These are phyloP conservation scores for Eilema caniola DNA, from an alignment of 2,888 invertebrate genomes.

Conservation along the genomic window DNA sequence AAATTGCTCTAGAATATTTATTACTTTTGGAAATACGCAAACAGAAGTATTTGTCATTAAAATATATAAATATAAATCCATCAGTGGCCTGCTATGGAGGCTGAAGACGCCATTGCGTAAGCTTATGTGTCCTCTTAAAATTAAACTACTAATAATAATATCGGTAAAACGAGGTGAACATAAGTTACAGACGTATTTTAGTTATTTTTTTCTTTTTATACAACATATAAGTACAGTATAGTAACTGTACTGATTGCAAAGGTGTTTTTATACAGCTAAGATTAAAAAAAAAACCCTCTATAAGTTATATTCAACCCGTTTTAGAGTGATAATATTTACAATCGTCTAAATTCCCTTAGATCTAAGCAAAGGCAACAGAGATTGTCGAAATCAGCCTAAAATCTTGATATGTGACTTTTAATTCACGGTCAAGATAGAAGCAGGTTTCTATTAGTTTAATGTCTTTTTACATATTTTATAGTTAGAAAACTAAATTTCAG, in stretches of 20 bases:
- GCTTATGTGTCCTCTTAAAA: conserved; percentile 31
- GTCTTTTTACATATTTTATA: not conserved
- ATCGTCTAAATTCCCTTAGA: conserved; percentile 69
- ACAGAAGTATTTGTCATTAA: no score
- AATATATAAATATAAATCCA: no score
- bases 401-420: conserved; percentile 55
- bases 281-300: not conserved
- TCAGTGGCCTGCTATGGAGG: no score
- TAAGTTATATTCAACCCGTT: not conserved
- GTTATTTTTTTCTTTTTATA: no score
- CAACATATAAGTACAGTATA: no score
- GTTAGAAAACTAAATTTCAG: not conserved
- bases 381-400: conserved; percentile 40
- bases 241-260: no score
- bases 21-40: no score
- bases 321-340: conserved; percentile 40
- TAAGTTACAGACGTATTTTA: not conserved
- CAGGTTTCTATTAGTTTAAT: not conserved
- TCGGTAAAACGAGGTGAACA: not conserved
- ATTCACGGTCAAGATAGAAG: conserved; percentile 58
- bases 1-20: no score
- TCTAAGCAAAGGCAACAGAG: conserved; percentile 69
- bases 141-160: conserved; percentile 8
- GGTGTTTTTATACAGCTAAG: no score
- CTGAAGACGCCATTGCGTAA: not conserved